phyloP scores from a whole-genome alignment of 2,797 vertebrate species.

The Dryobates pubescens region DNA sequence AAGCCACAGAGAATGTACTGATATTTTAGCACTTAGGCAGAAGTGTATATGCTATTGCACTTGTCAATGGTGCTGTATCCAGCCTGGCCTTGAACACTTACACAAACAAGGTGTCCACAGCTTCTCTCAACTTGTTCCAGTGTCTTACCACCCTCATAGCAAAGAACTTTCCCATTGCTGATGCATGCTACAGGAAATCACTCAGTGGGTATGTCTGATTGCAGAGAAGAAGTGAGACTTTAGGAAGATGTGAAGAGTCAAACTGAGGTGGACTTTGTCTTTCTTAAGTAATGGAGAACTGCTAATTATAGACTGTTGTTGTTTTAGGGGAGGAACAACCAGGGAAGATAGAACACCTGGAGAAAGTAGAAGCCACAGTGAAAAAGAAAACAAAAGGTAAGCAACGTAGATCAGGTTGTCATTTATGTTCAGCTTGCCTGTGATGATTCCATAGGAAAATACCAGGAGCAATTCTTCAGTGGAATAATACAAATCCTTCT shows the following conservation, averaged over 20 bases:
- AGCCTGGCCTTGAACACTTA: too few relatives aligned
- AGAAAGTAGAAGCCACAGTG: not conserved
- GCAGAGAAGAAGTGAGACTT: not conserved
- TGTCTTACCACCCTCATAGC: too few relatives aligned
- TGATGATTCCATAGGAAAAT: not conserved
- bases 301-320: not conserved
- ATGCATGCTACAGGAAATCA: not conserved
- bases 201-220: not conserved
- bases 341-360: not conserved
- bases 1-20: not conserved
- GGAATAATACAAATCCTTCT: not conserved
- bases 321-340: not conserved
- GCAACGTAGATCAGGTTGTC: not conserved
- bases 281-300: not conserved
- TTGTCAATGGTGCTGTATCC: too few relatives aligned
- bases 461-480: not conserved
- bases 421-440: not conserved
- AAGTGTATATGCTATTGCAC: too few relatives aligned
- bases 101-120: too few relatives aligned
- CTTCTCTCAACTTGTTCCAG: too few relatives aligned
- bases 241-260: not conserved
- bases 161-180: too few relatives aligned
- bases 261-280: not conserved
- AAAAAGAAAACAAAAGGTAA: not conserved
- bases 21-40: not conserved